phyloP scores from a whole-genome alignment of 1,140 invertebrate species.

The Lepidurus couesii region DNA sequence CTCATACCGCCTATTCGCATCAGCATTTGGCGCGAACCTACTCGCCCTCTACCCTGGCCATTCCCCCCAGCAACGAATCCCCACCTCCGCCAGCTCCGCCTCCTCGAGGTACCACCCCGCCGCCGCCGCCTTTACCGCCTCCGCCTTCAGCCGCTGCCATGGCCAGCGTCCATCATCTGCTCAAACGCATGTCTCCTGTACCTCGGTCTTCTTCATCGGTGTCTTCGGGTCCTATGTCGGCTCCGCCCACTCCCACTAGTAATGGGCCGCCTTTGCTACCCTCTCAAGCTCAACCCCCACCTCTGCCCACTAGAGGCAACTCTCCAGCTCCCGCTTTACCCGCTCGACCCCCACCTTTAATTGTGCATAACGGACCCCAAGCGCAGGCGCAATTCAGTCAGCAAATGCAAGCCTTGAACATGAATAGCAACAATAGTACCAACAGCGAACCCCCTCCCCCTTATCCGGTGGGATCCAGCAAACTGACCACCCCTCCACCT shows the following conservation, averaged over 20 bases:
- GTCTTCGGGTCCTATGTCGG: background rate
- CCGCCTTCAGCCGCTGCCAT: conserved; percentile 44
- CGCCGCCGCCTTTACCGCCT: conserved; percentile 36
- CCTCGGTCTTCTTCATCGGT: conserved; percentile 44
- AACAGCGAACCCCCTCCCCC: conserved; percentile 67
- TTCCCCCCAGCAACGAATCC: conserved; percentile 46
- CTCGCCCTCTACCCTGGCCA: background rate
- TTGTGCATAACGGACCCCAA: conserved; percentile 72
- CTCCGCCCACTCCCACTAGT: background rate
- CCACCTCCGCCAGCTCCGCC: conserved; percentile 65
- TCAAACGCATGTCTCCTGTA: conserved; percentile 77
- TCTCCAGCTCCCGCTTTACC: conserved; percentile 61
- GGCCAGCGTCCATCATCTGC: conserved; percentile 68
- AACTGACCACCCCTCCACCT: conserved; percentile 60
- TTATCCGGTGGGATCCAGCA: conserved; percentile 55
- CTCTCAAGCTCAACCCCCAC: conserved; percentile 52
- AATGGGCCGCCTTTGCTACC: conserved; percentile 46
- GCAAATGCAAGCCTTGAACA: conserved; percentile 76
- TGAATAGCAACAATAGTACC: conserved; percentile 51
- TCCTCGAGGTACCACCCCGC: conserved; percentile 41
- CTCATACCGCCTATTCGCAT: conserved; percentile 27
- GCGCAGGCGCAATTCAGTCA: conserved; percentile 76
- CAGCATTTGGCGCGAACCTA: background rate
- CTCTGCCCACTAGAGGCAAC: conserved; percentile 53
- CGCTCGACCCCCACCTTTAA: conserved; percentile 61